Evolutionary conservation across 2,113 vertebrate species (phyloP), one percentile per base, ranked within the genome.

Genomic region (Brachypodius melanocephalos): DNA sequence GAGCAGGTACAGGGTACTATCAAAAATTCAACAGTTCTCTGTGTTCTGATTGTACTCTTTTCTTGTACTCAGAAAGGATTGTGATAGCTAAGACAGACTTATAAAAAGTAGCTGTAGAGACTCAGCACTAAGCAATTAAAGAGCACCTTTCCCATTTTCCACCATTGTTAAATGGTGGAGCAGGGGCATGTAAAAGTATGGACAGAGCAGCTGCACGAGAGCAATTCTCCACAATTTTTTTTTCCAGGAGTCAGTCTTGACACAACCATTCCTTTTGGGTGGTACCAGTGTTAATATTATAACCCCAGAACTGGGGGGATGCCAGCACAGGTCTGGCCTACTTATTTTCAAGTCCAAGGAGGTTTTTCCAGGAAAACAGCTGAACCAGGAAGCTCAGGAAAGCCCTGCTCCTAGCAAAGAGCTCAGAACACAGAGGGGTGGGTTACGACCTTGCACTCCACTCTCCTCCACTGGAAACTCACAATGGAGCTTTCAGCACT

Each of bases 401-500:
- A 67, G 6, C 17, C 4, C 17, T 32, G 25, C 3, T 17, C 13
- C 31, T 26, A 31, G 6, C 7, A 38, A 49, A n/a, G 34, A 80
- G 36, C 54, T 88, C 22, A 65, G 25, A 54, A 17, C 14, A 68
- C n/a, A 90, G 24, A 75, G 24, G 29, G 29, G 15, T 13, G 29
- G 2, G 45, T 82, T 93, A 12, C n/a, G 85, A 92, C 93, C 93
- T 81, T 71, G 57, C n/a, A 81, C 2, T 2, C 6, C 3, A 34
- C 19, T 62, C 46, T 71, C 48, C 93, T 95, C 73, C 68, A 77
- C 21, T 94, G 93, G 77, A 66, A 92, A 54, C 69, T 29, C 57
- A 87, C 28, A 82, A 34, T 22, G 66, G 73, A 96, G 85, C 61
- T 77, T 89, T 95, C 75, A 96, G 91, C 72, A 61, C 71, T 62